Evolutionary conservation across 2,888 invertebrate species (phyloP).

Genomic region (Oscheius sp.): DNA sequence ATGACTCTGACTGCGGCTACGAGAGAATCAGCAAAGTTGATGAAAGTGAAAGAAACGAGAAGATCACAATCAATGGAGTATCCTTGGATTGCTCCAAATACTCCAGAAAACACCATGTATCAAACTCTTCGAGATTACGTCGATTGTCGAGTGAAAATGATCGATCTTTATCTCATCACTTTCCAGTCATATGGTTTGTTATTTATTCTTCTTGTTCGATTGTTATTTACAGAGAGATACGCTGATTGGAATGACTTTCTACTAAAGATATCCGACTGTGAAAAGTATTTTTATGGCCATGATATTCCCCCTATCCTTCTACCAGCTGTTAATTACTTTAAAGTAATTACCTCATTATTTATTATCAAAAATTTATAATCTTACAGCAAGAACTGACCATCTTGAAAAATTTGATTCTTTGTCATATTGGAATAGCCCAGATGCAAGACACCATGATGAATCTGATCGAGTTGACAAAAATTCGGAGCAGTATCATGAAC

Average conservation of each 20-base stretch:
- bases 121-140: background rate
- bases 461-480: conserved; percentile 24
- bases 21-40: background rate
- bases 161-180: conserved; percentile 4
- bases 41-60: background rate
- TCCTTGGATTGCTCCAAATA: background rate
- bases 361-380: no score
- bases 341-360: background rate
- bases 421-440: conserved; percentile 8
- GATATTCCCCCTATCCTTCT: background rate
- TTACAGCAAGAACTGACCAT: conserved; percentile 28
- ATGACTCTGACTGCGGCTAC: conserved; percentile 29
- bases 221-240: background rate
- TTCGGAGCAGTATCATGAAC: conserved; percentile 19
- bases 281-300: background rate
- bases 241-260: conserved; percentile 10
- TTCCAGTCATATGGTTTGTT: conserved; percentile 10
- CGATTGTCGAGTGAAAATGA: conserved; percentile 13
- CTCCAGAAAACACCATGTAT: background rate
- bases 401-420: conserved; percentile 9
- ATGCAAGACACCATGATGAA: background rate
- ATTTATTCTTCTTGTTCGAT: background rate
- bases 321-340: background rate
- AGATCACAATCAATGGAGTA: background rate
- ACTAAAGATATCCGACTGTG: background rate